phyloP scores from a whole-genome alignment of 2,113 vertebrate species.

The Aptenodytes patagonicus region DNA sequence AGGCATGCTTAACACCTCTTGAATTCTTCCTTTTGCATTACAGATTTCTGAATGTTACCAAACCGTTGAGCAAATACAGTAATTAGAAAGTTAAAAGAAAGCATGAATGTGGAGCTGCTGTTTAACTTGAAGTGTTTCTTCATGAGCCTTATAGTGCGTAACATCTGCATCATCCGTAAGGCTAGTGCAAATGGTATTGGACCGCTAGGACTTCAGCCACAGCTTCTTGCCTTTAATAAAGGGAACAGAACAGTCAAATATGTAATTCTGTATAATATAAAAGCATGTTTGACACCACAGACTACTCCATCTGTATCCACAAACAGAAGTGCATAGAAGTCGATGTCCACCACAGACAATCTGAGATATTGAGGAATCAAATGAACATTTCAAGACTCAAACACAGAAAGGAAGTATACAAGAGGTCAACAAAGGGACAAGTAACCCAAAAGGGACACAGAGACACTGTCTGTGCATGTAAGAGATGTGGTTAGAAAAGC shows the following conservation, averaged over 20 bases:
- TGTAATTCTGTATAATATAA: not conserved
- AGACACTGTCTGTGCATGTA: not conserved
- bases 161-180: not conserved
- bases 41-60: not conserved
- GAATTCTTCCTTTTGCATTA: not conserved
- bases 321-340: not conserved
- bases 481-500: not conserved
- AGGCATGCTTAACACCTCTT: not conserved
- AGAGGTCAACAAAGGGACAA: not conserved
- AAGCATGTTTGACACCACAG: not conserved
- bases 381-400: not conserved
- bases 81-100: not conserved
- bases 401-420: not conserved
- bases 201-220: not conserved
- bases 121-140: not conserved
- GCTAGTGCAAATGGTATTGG: not conserved
- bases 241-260: not conserved
- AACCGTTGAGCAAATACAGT: not conserved
- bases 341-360: not conserved
- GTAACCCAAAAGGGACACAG: not conserved
- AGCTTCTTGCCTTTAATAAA: not conserved
- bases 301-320: not conserved
- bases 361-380: not conserved
- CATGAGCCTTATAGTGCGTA: not conserved
- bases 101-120: too few species aligned